phyloP scores from a whole-genome alignment of 1,140 invertebrate genomes.

The Belonocnema kinseyi region DNA sequence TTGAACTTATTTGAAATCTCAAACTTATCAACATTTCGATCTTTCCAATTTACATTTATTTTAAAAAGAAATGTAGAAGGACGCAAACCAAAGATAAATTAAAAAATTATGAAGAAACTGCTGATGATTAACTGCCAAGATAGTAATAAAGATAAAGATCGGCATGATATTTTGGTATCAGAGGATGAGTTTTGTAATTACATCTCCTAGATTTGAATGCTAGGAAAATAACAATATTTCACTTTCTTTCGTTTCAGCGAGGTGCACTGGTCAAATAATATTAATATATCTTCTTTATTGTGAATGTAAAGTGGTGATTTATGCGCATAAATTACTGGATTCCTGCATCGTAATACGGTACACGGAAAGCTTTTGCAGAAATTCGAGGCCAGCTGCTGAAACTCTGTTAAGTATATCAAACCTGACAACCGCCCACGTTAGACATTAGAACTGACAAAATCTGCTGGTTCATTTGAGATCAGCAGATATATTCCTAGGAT shows the following conservation, averaged over 20 bases:
- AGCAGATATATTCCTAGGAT: neutral
- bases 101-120: too few relatives aligned
- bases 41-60: too few relatives aligned
- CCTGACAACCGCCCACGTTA: slow-evolving; percentile 11
- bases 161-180: slow-evolving; percentile 7
- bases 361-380: slow-evolving; percentile 7
- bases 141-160: neutral
- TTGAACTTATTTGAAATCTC: too few relatives aligned
- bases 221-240: slow-evolving; percentile 22
- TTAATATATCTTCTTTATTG: slow-evolving; percentile 31
- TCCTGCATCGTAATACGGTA: slow-evolving; percentile 23
- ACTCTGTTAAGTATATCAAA: neutral
- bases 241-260: slow-evolving; percentile 14
- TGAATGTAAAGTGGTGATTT: slow-evolving; percentile 11
- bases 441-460: neutral
- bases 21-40: too few relatives aligned
- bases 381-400: neutral
- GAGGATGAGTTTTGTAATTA: slow-evolving; percentile 5
- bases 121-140: neutral
- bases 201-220: slow-evolving; percentile 16
- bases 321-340: slow-evolving; percentile 23
- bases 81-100: too few relatives aligned
- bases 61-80: too few relatives aligned
- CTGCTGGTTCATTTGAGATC: neutral
- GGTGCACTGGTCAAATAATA: slow-evolving; percentile 25